Percentiles rank a stretch among this genome's conserved stretches.
Conservation (phyloP, 2,888 invertebrate species). For the Ethmia dodecea region DNA sequence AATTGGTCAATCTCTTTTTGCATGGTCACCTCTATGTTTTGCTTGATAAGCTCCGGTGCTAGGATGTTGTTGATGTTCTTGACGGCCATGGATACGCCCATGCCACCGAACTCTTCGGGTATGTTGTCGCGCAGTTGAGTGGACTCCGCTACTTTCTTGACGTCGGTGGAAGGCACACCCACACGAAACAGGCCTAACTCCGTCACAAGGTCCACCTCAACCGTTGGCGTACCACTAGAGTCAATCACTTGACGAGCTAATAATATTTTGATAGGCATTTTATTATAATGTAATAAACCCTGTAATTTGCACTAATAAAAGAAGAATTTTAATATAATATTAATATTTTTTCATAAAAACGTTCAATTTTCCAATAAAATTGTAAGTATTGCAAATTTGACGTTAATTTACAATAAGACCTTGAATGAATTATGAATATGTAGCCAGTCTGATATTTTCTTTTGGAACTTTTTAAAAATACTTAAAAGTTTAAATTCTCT, state of each 20-base stretch:
- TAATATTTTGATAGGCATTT: constrained; percentile 93
- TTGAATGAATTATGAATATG: no score
- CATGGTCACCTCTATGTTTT: constrained; percentile 90
- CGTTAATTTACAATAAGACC: no score
- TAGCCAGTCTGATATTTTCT: no score
- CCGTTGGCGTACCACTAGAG: constrained; percentile 97
- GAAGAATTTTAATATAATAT: no score
- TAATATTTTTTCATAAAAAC: no score
- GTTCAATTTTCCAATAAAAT: no score
- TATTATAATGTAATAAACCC: no score
- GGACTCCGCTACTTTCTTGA: constrained; percentile 96
- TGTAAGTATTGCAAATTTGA: no score
- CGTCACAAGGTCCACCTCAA: constrained; percentile 92
- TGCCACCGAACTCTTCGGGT: constrained; percentile 91
- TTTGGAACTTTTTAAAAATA: no score
- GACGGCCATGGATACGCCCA: constrained; percentile 94
- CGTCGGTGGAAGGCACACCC: constrained; percentile 97
- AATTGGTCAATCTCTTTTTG: constrained; percentile 93
- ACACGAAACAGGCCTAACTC: constrained; percentile 93
- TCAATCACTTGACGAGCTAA: constrained; percentile 98
- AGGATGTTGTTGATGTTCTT: constrained; percentile 91
- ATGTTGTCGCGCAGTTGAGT: constrained; percentile 95
- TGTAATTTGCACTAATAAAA: no score
- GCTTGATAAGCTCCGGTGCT: constrained; percentile 87
- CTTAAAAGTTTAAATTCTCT: no score